Percentiles rank a stretch among this genome's conserved stretches.
phyloP scores from a whole-genome alignment of 2,113 vertebrate species.

The Leiothrix lutea region DNA sequence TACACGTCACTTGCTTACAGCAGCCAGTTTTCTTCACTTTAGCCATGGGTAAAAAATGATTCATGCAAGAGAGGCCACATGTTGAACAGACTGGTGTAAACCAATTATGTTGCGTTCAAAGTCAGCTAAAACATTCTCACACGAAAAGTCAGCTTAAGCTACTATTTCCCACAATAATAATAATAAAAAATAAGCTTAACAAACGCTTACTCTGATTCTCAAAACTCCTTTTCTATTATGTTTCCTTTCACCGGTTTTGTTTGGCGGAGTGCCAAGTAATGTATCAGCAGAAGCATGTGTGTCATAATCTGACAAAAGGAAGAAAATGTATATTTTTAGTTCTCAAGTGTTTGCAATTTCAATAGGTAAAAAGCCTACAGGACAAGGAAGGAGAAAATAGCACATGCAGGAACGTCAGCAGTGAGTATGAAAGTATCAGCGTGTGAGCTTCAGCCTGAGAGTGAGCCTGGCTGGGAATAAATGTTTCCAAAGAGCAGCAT shows the following conservation, averaged over 20 bases:
- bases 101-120: neutral
- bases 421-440: neutral
- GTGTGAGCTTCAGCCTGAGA: neutral
- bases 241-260: conserved; percentile 29
- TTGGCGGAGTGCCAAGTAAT: neutral
- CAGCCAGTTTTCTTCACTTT: conserved; percentile 45
- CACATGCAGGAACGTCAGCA: conserved; percentile 15
- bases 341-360: conserved; percentile 34
- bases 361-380: neutral
- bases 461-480: neutral
- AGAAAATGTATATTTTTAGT: conserved; percentile 44
- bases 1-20: conserved; percentile 61
- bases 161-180: conserved; percentile 51
- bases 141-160: conserved; percentile 54
- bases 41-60: conserved; percentile 51
- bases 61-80: conserved; percentile 59
- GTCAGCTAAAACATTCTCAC: conserved; percentile 60
- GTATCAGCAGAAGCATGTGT: conserved; percentile 30
- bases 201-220: conserved; percentile 29
- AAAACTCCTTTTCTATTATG: conserved; percentile 18
- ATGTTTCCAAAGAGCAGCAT: neutral
- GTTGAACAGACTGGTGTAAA: conserved; percentile 32
- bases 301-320: conserved; percentile 26
- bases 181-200: conserved; percentile 56
- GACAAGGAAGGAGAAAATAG: neutral